These are phyloP conservation scores for Neolamprologus longior DNA, from an alignment of 2,113 vertebrate species.

Conservation along the genomic window DNA sequence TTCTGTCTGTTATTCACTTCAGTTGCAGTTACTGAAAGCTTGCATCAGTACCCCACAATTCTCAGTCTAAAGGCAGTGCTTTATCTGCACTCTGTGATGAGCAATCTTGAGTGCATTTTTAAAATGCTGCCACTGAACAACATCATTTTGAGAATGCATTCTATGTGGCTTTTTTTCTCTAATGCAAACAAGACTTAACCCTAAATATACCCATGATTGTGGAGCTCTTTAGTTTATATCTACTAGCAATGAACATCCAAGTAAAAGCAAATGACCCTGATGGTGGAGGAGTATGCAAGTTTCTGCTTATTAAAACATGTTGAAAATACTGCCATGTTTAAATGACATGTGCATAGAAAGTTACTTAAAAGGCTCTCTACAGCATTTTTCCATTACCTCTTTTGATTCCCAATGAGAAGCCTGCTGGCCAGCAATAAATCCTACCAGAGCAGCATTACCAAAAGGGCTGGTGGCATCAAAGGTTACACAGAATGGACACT, in stretches of 20 bases:
- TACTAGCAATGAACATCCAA: neutral
- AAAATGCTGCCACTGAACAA: neutral
- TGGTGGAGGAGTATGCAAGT: neutral
- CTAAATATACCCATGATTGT: neutral
- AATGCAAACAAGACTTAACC: neutral
- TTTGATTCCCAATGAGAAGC: constrained; percentile 54
- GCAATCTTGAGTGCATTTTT: neutral
- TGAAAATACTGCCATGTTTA: neutral
- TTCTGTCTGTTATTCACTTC: neutral
- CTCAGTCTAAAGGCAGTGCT: neutral
- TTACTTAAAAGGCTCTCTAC: neutral
- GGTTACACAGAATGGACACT: constrained; percentile 63
- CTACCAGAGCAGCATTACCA: constrained; percentile 67
- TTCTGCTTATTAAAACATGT: neutral
- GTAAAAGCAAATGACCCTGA: neutral
- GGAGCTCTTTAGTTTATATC: neutral
- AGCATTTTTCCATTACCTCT: constrained; percentile 43
- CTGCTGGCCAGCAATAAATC: constrained; percentile 60
- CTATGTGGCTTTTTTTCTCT: neutral
- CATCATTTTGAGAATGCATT: neutral
- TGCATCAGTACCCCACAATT: neutral
- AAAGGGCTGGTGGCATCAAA: constrained; percentile 65
- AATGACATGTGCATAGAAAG: neutral
- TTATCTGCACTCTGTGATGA: neutral
- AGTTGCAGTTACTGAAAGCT: neutral